Evolutionary conservation across 1,140 invertebrate species (phyloP), one percentile per base, ranked within the genome.

Genomic region (Vanessa atalanta): DNA sequence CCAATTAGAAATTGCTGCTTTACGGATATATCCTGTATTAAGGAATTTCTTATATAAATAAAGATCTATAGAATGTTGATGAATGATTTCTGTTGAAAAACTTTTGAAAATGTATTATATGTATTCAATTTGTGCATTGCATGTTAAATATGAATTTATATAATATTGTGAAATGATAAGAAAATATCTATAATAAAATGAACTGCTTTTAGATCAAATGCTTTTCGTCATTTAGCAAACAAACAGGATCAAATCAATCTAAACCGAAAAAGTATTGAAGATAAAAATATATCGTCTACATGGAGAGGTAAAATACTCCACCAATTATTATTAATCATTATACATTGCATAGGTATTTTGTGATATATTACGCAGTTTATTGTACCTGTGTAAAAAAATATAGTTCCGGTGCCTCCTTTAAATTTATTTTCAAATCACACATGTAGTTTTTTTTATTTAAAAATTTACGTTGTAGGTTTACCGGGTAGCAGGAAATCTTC

Each of bases 401-500:
- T 37, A 37, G 7, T 37, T 37, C 37, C 37, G 3, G 0, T 43
- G 9, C 37, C 8, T 43, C 3, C 37, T 8, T 9, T 43, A 43
- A 9, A 43, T 43, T 1, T 43, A 43, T 9, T 9, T 43, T 43
- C 26, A 2, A 43, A 43, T 43, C 8, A 43, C 7, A 43, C 9
- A 43, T 9, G 7, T 9, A 9, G 37, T 43, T 9, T 11, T 43
- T 37, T 9, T 11, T 43, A 8, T 23, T 51, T 31, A 47, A 8
- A 20, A n/a, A 57, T 13, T 70, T 69, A 20, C 67, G 68, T 71
- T 70, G 47, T 67, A 53, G 31, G 66, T 73, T n/a, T 69, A 74
- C 12, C 65, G 13, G 83, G 79, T 11, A 85, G 86, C 37, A 82
- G 85, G 26, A 90, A 90, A 73, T 89, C 89, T 15, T 88, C 89